Percentiles rank a stretch among this genome's conserved stretches.
These are phyloP conservation scores for Toxonevra muliebris DNA, from an alignment of 2,888 invertebrate species.

Conservation along the genomic window DNA sequence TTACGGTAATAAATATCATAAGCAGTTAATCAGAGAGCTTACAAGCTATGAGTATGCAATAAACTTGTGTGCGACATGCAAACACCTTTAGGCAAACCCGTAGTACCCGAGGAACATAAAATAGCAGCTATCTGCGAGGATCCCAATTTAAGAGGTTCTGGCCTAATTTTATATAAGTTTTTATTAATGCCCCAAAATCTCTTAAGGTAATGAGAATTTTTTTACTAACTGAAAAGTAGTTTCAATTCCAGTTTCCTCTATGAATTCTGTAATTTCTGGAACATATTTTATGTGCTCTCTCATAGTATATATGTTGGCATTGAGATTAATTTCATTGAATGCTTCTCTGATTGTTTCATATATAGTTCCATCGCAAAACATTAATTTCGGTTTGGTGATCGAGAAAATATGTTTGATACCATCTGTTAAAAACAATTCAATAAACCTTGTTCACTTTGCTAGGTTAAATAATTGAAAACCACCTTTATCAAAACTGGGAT, in stretches of 20 bases:
- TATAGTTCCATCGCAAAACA: constrained; percentile 47
- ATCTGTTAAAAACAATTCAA: constrained; percentile 34
- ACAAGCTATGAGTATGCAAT: no score
- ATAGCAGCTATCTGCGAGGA: constrained; percentile 33
- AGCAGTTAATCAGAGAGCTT: no score
- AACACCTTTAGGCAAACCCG: constrained; percentile 35
- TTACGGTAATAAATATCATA: background rate
- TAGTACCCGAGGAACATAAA: constrained; percentile 37
- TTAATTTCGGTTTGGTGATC: constrained; percentile 47
- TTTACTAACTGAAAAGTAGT: constrained; percentile 44
- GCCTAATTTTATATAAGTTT: constrained; percentile 15
- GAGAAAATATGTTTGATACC: constrained; percentile 46
- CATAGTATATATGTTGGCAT: constrained; percentile 42
- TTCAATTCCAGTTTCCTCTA: constrained; percentile 19
- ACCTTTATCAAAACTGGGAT: constrained; percentile 38
- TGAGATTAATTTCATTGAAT: constrained; percentile 34
- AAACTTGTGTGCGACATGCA: constrained; percentile 30
- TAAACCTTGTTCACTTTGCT: background rate
- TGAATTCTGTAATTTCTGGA: constrained; percentile 22
- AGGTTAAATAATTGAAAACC: background rate
- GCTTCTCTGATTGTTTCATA: constrained; percentile 38
- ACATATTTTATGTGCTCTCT: constrained; percentile 41
- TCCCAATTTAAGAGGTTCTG: constrained; percentile 22
- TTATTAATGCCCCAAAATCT: constrained; percentile 30
- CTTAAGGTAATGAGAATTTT: constrained; percentile 28